Conservation (phyloP, 2,797 vertebrate genomes). For the Sebastolobus alascanus region DNA sequence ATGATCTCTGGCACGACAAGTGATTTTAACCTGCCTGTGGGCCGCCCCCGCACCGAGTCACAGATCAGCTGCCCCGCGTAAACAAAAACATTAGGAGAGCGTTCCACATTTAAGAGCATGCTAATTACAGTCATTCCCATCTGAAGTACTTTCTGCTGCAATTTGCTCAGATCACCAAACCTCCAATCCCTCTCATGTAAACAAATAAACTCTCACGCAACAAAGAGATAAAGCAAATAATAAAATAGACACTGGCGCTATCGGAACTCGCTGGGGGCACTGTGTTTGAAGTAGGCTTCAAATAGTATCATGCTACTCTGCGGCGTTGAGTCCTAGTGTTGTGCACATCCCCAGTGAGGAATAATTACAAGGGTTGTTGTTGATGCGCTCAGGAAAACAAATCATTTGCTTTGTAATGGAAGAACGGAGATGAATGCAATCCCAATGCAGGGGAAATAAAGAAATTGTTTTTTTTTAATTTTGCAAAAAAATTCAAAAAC, state of each 20-base stretch:
- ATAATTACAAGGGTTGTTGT: slow-evolving; percentile 75
- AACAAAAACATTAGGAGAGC: slow-evolving; percentile 88
- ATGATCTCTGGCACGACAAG: slow-evolving; percentile 88
- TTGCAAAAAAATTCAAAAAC: slow-evolving; percentile 5
- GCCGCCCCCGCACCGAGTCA: slow-evolving; percentile 84
- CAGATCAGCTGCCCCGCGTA: slow-evolving; percentile 85
- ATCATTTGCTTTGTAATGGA: slow-evolving; percentile 69
- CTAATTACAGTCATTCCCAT: slow-evolving; percentile 89
- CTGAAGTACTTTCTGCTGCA: slow-evolving; percentile 88
- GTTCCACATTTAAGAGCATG: slow-evolving; percentile 86
- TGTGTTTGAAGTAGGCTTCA: slow-evolving; percentile 84
- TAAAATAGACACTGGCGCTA: slow-evolving; percentile 79
- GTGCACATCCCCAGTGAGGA: slow-evolving; percentile 69
- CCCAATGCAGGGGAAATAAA: slow-evolving; percentile 31
- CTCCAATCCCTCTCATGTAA: slow-evolving; percentile 87
- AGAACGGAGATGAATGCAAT: slow-evolving; percentile 52
- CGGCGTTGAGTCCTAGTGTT: slow-evolving; percentile 64
- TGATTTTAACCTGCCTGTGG: slow-evolving; percentile 88
- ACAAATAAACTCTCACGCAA: slow-evolving; percentile 87
- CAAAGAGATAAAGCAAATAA: slow-evolving; percentile 86
- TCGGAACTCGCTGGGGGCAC: slow-evolving; percentile 80
- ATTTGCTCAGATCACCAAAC: slow-evolving; percentile 88
- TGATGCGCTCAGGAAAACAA: slow-evolving; percentile 72
- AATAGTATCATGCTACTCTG: slow-evolving; percentile 82
- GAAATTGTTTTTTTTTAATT: background rate